Evolutionary conservation across 2,888 invertebrate species (phyloP).

Genomic region (Athetis lepigone): DNA sequence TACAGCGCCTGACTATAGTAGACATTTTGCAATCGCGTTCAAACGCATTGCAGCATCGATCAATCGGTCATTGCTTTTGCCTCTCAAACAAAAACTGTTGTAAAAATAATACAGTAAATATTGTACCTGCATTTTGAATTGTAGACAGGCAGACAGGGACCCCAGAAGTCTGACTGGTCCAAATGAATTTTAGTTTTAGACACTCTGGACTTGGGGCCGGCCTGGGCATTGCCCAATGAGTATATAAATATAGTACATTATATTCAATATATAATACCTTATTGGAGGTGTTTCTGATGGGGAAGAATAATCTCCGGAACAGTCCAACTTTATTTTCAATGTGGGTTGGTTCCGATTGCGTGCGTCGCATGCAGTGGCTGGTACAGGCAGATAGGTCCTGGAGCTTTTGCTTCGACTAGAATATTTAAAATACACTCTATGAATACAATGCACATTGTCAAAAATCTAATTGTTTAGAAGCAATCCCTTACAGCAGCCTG

Average conservation of each 20-base stretch:
- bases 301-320: slow-evolving; percentile 69
- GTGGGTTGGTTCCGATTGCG: slow-evolving; percentile 72
- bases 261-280: slow-evolving; percentile 68
- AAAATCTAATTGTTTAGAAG: slow-evolving; percentile 9
- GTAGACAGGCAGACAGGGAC: too few species aligned
- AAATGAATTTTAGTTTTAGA: too few species aligned
- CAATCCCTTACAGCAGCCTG: slow-evolving; percentile 47
- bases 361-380: slow-evolving; percentile 61
- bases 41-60: background rate
- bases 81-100: background rate
- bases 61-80: background rate
- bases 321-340: slow-evolving; percentile 70
- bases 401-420: slow-evolving; percentile 60
- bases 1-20: background rate
- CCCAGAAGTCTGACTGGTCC: too few species aligned
- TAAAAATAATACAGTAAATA: too few species aligned
- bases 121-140: too few species aligned
- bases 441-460: slow-evolving; percentile 3
- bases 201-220: too few species aligned
- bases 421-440: slow-evolving; percentile 32
- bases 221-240: too few species aligned
- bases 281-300: slow-evolving; percentile 67
- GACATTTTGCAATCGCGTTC: background rate
- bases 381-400: slow-evolving; percentile 68
- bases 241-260: background rate